phyloP scores from a whole-genome alignment of 2,113 vertebrate species.

The Platycercus adscitus region DNA sequence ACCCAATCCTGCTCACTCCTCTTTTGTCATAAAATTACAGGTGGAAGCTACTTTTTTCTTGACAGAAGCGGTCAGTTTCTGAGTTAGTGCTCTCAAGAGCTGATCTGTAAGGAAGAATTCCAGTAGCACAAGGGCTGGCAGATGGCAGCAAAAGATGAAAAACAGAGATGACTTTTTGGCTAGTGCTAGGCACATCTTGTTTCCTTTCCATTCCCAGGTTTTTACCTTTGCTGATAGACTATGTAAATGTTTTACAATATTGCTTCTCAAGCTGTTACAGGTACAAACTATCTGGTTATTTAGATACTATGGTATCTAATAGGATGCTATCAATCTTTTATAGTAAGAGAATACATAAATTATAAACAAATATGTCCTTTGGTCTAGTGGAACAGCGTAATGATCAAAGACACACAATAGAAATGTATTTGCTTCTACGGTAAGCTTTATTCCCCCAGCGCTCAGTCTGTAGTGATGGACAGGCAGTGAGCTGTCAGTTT shows the following conservation, averaged over 20 bases:
- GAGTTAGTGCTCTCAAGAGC: neutral
- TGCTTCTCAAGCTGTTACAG: constrained; percentile 57
- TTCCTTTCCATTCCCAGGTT: neutral
- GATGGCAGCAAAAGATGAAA: neutral
- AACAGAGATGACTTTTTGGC: neutral
- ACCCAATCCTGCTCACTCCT: neutral
- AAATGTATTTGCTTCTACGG: constrained; percentile 72
- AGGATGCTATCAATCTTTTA: constrained; percentile 80
- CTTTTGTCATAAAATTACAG: neutral
- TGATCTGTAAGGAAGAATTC: neutral
- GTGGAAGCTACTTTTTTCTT: neutral
- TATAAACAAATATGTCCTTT: constrained; percentile 83
- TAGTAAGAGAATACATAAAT: constrained; percentile 80
- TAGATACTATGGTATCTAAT: constrained; percentile 67
- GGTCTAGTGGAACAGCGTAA: constrained; percentile 75
- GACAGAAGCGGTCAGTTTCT: neutral
- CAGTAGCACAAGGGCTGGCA: neutral
- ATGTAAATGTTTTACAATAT: constrained; percentile 30
- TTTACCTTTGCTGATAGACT: neutral
- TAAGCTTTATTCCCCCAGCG: constrained; percentile 66
- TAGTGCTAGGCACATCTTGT: neutral
- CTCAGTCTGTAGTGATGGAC: constrained; percentile 71
- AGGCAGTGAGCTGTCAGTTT: constrained; percentile 80
- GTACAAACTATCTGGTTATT: constrained; percentile 76
- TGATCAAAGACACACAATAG: constrained; percentile 82